Conservation (phyloP, 2,797 vertebrate genomes). For the Aselliscus stoliczkanus region DNA sequence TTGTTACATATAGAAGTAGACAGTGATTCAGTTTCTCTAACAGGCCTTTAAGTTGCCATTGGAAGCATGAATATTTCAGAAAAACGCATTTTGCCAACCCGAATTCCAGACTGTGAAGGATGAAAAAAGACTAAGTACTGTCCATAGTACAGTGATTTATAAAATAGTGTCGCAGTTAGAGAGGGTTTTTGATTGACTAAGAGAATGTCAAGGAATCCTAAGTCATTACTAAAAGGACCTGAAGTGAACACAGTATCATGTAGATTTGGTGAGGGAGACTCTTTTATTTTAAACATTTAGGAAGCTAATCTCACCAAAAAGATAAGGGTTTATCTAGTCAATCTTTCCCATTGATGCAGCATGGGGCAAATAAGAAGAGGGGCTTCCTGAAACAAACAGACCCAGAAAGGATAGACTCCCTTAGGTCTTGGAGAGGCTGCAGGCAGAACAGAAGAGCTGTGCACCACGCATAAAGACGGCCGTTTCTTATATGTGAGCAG, state of each 20-base stretch:
- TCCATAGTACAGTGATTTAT: background rate
- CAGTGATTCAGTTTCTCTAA: background rate
- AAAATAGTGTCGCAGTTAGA: background rate
- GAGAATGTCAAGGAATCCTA: background rate
- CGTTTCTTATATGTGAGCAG: background rate
- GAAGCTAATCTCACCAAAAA: background rate
- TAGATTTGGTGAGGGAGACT: background rate
- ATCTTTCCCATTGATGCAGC: background rate
- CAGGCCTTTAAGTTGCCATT: background rate
- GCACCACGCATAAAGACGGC: fast-evolving
- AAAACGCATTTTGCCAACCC: background rate
- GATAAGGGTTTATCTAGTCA: background rate
- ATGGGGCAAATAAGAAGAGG: background rate
- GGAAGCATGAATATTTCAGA: background rate
- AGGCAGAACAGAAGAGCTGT: background rate
- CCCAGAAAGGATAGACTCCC: background rate
- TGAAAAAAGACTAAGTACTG: background rate
- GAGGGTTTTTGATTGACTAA: background rate
- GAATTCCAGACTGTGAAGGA: background rate
- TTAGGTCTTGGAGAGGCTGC: background rate
- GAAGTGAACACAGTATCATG: background rate
- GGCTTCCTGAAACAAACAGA: background rate
- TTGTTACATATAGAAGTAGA: background rate
- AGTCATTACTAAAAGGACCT: background rate
- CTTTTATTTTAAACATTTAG: background rate